A percentile compares a stretch with the other conserved stretches of the same genome.
phyloP scores from a whole-genome alignment of 2,113 vertebrate species.

The Chamaetylas fuelleborni region DNA sequence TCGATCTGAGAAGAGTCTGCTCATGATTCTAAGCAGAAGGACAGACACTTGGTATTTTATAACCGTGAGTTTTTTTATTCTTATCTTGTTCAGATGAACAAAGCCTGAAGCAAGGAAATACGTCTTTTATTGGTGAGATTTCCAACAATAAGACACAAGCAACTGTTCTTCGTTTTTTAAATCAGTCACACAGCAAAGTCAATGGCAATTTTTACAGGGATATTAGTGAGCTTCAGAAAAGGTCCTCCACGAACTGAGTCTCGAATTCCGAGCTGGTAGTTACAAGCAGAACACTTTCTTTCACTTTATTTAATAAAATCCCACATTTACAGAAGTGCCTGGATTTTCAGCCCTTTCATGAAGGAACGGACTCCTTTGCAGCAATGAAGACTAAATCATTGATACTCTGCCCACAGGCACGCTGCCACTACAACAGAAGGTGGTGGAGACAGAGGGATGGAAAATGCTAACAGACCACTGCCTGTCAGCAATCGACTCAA shows the following conservation, averaged over 20 bases:
- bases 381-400: background rate
- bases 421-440: background rate
- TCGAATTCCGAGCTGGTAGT: background rate
- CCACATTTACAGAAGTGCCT: background rate
- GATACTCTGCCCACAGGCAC: background rate
- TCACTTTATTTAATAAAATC: background rate
- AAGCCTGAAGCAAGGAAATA: background rate
- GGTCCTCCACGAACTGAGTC: background rate
- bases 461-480: conserved; percentile 14
- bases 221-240: background rate
- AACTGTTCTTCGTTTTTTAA: background rate
- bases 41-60: background rate
- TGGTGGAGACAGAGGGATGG: background rate
- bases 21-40: background rate
- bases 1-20: background rate
- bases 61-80: background rate
- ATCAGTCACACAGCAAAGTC: background rate
- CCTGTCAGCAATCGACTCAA: background rate
- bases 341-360: background rate
- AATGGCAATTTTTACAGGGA: background rate
- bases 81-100: background rate
- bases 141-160: background rate
- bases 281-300: background rate
- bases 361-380: background rate
- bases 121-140: background rate